Evolutionary conservation across 2,888 invertebrate species (phyloP).

Genomic region (Deroplatys truncata): DNA sequence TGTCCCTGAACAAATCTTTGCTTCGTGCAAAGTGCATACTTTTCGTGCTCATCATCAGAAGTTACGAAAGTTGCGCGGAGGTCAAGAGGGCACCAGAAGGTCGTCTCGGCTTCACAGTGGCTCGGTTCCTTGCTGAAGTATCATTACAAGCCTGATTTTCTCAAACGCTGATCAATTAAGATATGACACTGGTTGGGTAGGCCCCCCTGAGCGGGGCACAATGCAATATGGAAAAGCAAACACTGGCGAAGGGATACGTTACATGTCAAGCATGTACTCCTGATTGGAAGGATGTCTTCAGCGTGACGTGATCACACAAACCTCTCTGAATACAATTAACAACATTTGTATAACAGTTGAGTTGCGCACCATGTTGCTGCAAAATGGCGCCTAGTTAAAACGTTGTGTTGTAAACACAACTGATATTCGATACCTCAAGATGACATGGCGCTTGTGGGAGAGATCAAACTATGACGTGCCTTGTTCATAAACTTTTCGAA

Average conservation of each 20-base stretch:
- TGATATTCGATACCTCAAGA: neutral
- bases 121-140: neutral
- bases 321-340: neutral
- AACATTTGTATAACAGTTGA: neutral
- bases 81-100: neutral
- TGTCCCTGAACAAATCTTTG: neutral
- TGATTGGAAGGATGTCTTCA: neutral
- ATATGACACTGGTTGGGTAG: neutral
- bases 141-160: conserved; percentile 9
- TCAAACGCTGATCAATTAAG: conserved; percentile 6
- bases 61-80: neutral
- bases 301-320: neutral
- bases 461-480: neutral
- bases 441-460: neutral
- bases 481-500: neutral
- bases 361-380: neutral
- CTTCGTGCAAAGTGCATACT: neutral
- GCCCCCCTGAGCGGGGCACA: neutral
- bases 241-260: neutral
- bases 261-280: neutral
- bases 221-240: neutral
- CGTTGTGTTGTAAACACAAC: neutral
- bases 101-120: neutral
- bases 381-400: neutral
- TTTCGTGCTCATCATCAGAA: neutral